A percentile compares a stretch with the other conserved stretches of the same genome.
Conservation (phyloP, 2,113 vertebrate species). For the Rhynchopsitta pachyrhyncha region DNA sequence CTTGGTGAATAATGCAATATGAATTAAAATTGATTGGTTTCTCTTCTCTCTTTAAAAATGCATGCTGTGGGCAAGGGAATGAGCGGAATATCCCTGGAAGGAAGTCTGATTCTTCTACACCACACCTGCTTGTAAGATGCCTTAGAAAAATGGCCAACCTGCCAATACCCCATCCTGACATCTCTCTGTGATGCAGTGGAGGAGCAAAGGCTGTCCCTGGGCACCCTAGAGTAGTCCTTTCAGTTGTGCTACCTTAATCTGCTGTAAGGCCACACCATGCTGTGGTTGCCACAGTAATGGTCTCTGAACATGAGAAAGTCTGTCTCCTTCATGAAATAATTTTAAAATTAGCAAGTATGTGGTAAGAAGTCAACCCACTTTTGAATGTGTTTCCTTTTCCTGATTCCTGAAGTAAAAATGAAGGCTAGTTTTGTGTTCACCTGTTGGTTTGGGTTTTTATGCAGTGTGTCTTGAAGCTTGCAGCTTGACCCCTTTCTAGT, state of each 20-base stretch:
- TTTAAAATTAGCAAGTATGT: background rate
- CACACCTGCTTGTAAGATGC: background rate
- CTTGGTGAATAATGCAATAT: slow-evolving; percentile 46
- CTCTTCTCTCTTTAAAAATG: slow-evolving; percentile 39
- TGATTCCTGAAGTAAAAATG: background rate
- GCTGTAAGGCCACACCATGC: background rate
- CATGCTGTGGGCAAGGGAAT: background rate
- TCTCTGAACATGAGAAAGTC: background rate
- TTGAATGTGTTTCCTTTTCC: background rate
- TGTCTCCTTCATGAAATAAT: background rate
- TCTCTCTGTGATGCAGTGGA: background rate
- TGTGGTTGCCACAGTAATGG: background rate
- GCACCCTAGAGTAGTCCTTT: background rate
- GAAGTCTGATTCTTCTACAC: background rate
- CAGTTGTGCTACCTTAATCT: background rate
- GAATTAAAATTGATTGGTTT: slow-evolving; percentile 10
- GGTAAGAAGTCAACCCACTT: background rate
- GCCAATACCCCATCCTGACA: background rate
- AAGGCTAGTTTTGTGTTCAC: background rate
- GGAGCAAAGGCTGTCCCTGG: background rate
- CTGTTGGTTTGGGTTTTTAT: rapidly evolving
- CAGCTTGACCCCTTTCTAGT: background rate
- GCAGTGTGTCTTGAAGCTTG: background rate
- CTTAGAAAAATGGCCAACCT: background rate
- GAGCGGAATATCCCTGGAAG: background rate